Evolutionary conservation across 1,140 invertebrate species (phyloP).

Genomic region (Drosophila triauraria): DNA sequence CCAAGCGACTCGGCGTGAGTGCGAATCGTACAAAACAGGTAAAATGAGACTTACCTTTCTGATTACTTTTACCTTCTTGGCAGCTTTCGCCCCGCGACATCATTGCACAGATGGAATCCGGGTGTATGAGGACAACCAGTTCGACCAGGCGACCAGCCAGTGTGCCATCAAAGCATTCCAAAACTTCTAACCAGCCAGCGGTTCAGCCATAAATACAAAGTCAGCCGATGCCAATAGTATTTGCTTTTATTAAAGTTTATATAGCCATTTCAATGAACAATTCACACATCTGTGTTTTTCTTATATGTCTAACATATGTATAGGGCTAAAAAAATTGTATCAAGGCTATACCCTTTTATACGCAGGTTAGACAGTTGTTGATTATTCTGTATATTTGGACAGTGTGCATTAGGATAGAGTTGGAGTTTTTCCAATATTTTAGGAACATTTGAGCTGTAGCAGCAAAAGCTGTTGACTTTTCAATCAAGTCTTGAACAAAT

Average conservation of each 20-base stretch:
- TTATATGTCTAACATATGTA: not conserved
- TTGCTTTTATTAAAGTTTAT: conserved; percentile 7
- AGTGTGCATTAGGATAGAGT: no score
- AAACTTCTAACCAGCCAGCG: conserved; percentile 43
- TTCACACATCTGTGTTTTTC: not conserved
- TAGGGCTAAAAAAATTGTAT: no score
- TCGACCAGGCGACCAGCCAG: conserved; percentile 27
- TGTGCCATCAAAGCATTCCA: conserved; percentile 62
- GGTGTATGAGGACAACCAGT: conserved; percentile 37
- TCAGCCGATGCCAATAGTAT: conserved; percentile 3
- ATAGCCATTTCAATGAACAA: not conserved
- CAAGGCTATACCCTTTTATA: no score
- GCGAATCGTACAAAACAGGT: no score
- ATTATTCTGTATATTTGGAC: no score
- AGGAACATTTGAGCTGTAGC: no score
- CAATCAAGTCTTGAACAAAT: no score
- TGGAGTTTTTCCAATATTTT: no score
- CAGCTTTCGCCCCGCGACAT: conserved; percentile 59
- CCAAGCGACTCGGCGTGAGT: conserved; percentile 61
- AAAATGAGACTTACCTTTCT: not conserved
- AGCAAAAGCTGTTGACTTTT: no score
- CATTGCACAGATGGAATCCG: conserved; percentile 55
- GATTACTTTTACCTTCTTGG: not conserved
- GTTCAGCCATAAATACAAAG: not conserved
- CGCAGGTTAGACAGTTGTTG: no score